Evolutionary conservation across 1,140 invertebrate species (phyloP).

Genomic region (Chlorops oryzae): DNA sequence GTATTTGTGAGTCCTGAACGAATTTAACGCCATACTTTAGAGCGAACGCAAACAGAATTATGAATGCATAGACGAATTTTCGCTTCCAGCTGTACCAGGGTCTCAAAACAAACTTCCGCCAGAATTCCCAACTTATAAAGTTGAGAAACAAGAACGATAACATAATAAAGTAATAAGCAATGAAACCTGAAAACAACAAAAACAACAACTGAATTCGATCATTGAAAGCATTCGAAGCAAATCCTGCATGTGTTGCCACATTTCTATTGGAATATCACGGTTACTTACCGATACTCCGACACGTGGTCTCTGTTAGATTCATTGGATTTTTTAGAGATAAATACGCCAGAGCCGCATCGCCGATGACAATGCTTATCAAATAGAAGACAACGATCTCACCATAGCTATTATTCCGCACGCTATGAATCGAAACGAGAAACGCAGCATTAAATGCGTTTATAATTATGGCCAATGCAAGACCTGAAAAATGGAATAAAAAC

Average conservation of each 20-base stretch:
- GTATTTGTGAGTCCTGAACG: constrained; percentile 52
- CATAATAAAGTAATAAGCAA: constrained; percentile 68
- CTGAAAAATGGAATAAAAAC: constrained; percentile 6
- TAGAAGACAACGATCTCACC: constrained; percentile 39
- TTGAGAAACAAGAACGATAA: constrained; percentile 71
- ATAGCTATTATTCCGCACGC: constrained; percentile 33
- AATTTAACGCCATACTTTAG: constrained; percentile 46
- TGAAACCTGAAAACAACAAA: constrained; percentile 48
- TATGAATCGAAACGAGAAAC: constrained; percentile 25
- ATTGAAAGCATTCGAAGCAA: not conserved
- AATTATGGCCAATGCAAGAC: constrained; percentile 35
- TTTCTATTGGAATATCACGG: not conserved
- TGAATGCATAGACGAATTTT: constrained; percentile 56
- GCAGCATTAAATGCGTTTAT: constrained; percentile 34
- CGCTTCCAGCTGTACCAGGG: constrained; percentile 47
- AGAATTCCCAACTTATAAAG: constrained; percentile 69
- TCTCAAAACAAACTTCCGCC: constrained; percentile 60
- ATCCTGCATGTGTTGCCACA: not conserved
- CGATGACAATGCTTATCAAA: constrained; percentile 25
- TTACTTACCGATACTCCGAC: constrained; percentile 33
- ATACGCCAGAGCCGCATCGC: constrained; percentile 31
- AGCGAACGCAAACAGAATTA: constrained; percentile 58
- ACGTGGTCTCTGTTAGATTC: constrained; percentile 30
- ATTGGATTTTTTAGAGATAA: constrained; percentile 37
- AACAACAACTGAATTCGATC: not conserved